phyloP scores from a whole-genome alignment of 2,888 invertebrate species.

The Pollenia amentaria region DNA sequence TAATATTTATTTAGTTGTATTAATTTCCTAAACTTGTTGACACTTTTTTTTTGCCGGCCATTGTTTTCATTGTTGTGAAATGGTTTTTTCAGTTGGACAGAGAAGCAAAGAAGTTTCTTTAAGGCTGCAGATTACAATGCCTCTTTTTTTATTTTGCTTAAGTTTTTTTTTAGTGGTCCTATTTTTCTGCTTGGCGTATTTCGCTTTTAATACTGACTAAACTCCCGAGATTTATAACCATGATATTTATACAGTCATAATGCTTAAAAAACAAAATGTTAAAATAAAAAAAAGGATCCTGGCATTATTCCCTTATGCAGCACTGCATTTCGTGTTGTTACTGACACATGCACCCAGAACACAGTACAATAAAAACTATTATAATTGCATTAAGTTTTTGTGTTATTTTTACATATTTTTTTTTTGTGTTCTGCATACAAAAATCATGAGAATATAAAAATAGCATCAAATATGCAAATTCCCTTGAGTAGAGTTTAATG shows the following conservation, averaged over 20 bases:
- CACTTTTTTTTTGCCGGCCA: constrained; percentile 13
- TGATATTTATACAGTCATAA: constrained; percentile 54
- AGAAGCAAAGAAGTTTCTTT: constrained; percentile 8
- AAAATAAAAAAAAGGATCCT: not conserved
- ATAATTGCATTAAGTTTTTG: constrained; percentile 60
- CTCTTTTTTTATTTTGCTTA: constrained; percentile 9
- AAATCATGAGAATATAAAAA: constrained; percentile 43
- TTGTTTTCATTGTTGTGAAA: constrained; percentile 14
- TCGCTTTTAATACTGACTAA: constrained; percentile 20
- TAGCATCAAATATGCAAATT: constrained; percentile 59
- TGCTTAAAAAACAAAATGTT: constrained; percentile 6
- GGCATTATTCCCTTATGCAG: constrained; percentile 30
- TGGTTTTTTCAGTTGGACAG: not conserved
- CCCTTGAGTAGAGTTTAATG: constrained; percentile 47
- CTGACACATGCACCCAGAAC: constrained; percentile 16
- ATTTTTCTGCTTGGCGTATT: constrained; percentile 48
- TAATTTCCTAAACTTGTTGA: constrained; percentile 29
- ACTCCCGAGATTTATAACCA: constrained; percentile 66
- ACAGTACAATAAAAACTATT: constrained; percentile 53
- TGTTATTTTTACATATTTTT: constrained; percentile 10
- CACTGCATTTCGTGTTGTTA: constrained; percentile 35
- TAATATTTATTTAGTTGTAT: constrained; percentile 18
- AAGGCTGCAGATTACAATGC: constrained; percentile 15
- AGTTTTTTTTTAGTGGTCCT: constrained; percentile 4
- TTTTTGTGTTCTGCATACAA: not conserved